Base-by-base conservation (phyloP, 2,888 invertebrate species). In the Octodonta nipae region DNA sequence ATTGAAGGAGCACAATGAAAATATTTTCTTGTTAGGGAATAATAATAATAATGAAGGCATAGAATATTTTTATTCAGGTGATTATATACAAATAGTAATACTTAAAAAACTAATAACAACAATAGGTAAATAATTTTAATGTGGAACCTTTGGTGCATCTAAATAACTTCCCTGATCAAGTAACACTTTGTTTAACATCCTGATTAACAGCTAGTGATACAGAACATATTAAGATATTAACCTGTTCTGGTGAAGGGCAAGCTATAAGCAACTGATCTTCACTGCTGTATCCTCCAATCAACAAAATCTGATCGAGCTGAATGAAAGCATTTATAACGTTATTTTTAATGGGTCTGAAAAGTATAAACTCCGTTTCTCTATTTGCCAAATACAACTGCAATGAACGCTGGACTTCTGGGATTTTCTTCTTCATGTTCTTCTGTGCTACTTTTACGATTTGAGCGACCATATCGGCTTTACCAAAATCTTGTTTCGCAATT, bases 341-440 rank as follows among this genome's bases (percentile, higher is more conserved):
- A 56, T 91, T 87, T 75, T 86, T 78, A 29, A 96, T 85, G 2
- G 95, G 95, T 34, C 91, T 74, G 51, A 96, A 92, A 6, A 98
- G 70, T 50, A 98, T 95, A 49, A 89, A 87, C 60, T 98, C 96
- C 0, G 96, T 96, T 58, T 98, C 96, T 44, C 82, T 76, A 60
- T 95, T 96, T 8, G 95, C 88, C 32, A 98, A 68, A 60, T 98
- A 98, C 1, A 98, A 71, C 43, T 88, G 81, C 89, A 96, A 91
- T 8, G 86, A 83, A 3, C 83, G 71, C 54, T 91, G 88, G 10
- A 95, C 63, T 4, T 70, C 68, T 0, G 89, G 81, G 17, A 93
- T 68, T 45, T 80, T 78, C 0, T 74, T 68, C 58, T 86, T 87
- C 34, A 95, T 78, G 27, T 76, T 67, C 36, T 79, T 73, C 55